Percentiles rank a stretch among this genome's conserved stretches.
These are phyloP conservation scores for Lateolabrax maculatus DNA, from an alignment of 2,797 vertebrate species.

Conservation along the genomic window DNA sequence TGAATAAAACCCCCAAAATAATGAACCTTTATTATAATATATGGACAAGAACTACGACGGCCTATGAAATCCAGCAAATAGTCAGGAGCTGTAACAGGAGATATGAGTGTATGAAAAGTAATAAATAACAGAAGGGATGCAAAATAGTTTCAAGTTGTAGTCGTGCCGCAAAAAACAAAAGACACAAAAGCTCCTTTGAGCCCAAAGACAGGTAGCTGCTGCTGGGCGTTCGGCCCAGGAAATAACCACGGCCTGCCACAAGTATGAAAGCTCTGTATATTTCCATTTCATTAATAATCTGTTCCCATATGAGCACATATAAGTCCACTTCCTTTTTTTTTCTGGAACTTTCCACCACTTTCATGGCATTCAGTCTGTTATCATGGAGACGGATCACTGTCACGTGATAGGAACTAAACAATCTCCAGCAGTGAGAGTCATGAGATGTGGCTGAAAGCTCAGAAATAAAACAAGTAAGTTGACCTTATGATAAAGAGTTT, in stretches of 20 bases:
- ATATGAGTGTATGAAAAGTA: neutral
- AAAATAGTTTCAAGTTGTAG: neutral
- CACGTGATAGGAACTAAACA: neutral
- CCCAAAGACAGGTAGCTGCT: neutral
- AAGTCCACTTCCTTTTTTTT: neutral
- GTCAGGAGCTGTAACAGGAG: neutral
- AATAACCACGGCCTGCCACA: slow-evolving; percentile 23
- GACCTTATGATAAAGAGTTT: too few species aligned
- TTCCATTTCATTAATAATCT: too few species aligned
- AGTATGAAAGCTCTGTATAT: neutral
- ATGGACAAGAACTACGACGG: neutral
- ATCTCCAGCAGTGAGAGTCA: neutral
- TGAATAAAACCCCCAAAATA: neutral
- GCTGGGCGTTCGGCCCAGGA: neutral
- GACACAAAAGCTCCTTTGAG: too few species aligned
- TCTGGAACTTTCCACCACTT: neutral
- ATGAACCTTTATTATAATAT: neutral
- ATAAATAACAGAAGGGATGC: slow-evolving; percentile 17
- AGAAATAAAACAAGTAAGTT: neutral
- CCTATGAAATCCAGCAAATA: neutral
- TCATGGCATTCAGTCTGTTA: neutral
- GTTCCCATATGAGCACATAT: too few species aligned
- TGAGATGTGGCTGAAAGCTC: neutral
- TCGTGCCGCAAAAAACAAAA: too few species aligned
- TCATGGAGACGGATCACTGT: neutral